These are phyloP conservation scores for Aphidoletes aphidimyza DNA, from an alignment of 2,888 invertebrate species.

Conservation along the genomic window DNA sequence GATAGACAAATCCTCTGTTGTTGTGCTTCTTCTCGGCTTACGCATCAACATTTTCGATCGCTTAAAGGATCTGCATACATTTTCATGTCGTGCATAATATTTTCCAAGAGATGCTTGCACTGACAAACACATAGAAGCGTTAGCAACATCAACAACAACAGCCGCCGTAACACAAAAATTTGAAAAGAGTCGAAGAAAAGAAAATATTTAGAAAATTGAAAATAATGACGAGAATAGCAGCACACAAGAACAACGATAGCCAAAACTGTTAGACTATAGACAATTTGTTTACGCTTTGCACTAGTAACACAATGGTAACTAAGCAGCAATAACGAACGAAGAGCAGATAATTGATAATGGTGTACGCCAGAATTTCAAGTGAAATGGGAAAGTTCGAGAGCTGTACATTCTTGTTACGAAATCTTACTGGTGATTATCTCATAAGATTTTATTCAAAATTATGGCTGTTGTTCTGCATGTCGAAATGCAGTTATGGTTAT, in stretches of 20 bases:
- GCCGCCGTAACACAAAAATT: not conserved
- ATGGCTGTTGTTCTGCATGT: too few species aligned
- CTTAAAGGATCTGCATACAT: conserved; percentile 43
- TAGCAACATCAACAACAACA: not conserved
- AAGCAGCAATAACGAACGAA: too few species aligned
- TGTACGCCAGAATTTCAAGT: too few species aligned
- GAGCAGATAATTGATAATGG: too few species aligned
- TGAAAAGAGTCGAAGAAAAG: not conserved
- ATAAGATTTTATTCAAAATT: too few species aligned
- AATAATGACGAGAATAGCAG: not conserved
- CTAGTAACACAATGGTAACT: too few species aligned
- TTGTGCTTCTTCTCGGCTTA: not conserved
- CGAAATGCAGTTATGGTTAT: too few species aligned
- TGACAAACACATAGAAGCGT: not conserved
- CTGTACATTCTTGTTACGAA: too few species aligned
- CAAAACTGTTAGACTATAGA: too few species aligned
- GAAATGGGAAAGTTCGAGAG: too few species aligned
- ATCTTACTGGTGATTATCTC: too few species aligned
- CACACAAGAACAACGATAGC: not conserved
- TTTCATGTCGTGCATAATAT: not conserved
- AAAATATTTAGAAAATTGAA: conserved; percentile 25
- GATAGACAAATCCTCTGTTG: not conserved
- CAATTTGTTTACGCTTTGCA: too few species aligned
- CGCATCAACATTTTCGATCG: conserved; percentile 28
- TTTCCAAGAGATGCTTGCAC: not conserved